phyloP scores from a whole-genome alignment of 1,140 invertebrate genomes.

The Acromyrmex heyeri region DNA sequence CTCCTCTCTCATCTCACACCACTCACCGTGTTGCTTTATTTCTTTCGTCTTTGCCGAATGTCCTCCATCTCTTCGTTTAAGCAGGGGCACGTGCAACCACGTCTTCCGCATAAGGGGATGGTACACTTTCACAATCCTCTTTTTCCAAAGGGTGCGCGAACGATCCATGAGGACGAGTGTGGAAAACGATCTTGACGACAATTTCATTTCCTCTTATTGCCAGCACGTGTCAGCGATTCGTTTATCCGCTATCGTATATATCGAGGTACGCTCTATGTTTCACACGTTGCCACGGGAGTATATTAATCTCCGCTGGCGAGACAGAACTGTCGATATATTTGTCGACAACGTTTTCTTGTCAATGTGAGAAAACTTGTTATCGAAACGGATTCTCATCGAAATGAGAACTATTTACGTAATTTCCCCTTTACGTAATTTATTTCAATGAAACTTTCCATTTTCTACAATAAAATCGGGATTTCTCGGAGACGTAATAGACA shows the following conservation, averaged over 20 bases:
- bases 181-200: constrained; percentile 72
- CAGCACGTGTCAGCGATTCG: constrained; percentile 69
- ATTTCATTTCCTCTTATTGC: constrained; percentile 76
- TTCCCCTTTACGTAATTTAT: background rate
- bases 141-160: constrained; percentile 40
- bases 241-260: constrained; percentile 14
- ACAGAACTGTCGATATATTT: constrained; percentile 62
- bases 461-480: background rate
- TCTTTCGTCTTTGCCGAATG: constrained; percentile 10
- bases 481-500: background rate
- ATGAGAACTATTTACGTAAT: background rate
- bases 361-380: background rate
- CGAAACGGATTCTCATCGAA: background rate
- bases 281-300: constrained; percentile 43
- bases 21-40: constrained; percentile 46
- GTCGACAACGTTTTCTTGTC: constrained; percentile 43
- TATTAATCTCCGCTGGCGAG: constrained; percentile 53
- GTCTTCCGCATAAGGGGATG: constrained; percentile 61
- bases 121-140: constrained; percentile 71
- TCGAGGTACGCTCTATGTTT: constrained; percentile 37
- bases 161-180: constrained; percentile 26
- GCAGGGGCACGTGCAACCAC: constrained; percentile 66
- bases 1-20: constrained; percentile 2
- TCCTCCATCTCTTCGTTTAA: constrained; percentile 17
- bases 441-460: background rate